A percentile compares a stretch with the other conserved stretches of the same genome.
Evolutionary conservation across 2,797 vertebrate species (phyloP).

Genomic region (Masticophis lateralis): DNA sequence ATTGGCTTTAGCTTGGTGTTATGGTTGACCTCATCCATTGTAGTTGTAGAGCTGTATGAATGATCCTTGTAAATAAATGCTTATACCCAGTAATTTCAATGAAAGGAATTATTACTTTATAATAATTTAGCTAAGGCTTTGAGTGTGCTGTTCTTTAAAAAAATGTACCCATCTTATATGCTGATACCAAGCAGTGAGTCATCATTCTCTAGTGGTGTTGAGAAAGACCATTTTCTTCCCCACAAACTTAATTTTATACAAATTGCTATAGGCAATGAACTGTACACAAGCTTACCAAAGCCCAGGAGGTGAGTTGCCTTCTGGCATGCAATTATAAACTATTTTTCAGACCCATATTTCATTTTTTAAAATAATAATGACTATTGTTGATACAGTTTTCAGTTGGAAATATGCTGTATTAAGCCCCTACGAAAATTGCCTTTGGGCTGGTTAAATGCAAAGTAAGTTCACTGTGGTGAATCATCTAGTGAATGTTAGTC

Average conservation of each 20-base stretch:
- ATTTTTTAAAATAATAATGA: conserved; percentile 48
- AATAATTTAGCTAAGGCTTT: not conserved
- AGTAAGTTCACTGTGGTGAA: not conserved
- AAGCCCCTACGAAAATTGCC: conserved; percentile 32
- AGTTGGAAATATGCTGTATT: conserved; percentile 37
- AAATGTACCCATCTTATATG: conserved; percentile 28
- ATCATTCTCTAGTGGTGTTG: conserved; percentile 36
- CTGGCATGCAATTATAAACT: conserved; percentile 47
- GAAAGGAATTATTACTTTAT: not conserved
- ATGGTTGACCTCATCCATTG: not conserved
- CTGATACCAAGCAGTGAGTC: conserved; percentile 52
- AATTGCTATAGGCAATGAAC: conserved; percentile 61
- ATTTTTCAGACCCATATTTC: conserved; percentile 44
- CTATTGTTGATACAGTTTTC: conserved; percentile 33
- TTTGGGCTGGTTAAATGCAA: conserved; percentile 29
- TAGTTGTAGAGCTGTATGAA: not conserved
- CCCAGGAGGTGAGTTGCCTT: conserved; percentile 56
- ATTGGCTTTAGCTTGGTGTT: not conserved
- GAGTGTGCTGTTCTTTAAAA: not conserved
- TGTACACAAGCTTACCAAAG: conserved; percentile 56
- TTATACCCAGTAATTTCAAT: not conserved
- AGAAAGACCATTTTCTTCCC: conserved; percentile 49
- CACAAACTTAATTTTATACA: conserved; percentile 56
- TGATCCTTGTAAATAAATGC: not conserved
- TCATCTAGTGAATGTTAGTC: not conserved